Evolutionary conservation across 2,797 vertebrate species (phyloP).

Genomic region (Pygocentrus nattereri): DNA sequence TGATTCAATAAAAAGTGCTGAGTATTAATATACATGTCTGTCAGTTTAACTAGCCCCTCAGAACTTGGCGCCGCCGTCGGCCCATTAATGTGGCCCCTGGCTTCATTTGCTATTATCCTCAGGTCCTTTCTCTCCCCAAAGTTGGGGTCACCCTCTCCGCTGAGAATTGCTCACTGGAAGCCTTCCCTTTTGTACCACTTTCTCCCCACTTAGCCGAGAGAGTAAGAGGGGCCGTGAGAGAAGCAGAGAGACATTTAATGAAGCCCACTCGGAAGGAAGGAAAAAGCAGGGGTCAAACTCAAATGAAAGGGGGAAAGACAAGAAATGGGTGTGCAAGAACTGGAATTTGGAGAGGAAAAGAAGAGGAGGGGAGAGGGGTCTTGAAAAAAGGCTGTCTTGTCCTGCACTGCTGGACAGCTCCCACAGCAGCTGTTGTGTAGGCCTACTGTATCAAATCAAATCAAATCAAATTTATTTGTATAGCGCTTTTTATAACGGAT

Average conservation of each 20-base stretch:
- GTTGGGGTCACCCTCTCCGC: conserved; percentile 82
- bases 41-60: conserved; percentile 83
- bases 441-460: no score
- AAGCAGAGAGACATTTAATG: conserved; percentile 82
- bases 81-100: conserved; percentile 89
- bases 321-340: conserved; percentile 70
- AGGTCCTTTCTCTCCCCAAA: conserved; percentile 81
- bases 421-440: conserved; percentile 5
- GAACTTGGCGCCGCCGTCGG: conserved; percentile 81
- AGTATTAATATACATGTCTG: conserved; percentile 99
- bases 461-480: no score
- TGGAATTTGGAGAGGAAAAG: conserved; percentile 61
- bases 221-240: conserved; percentile 57
- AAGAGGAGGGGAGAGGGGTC: conserved; percentile 44
- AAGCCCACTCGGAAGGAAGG: conserved; percentile 81
- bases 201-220: conserved; percentile 76
- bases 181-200: conserved; percentile 79
- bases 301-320: conserved; percentile 76
- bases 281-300: conserved; percentile 80
- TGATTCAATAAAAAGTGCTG: conserved; percentile 90
- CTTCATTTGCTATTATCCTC: conserved; percentile 93
- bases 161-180: conserved; percentile 80
- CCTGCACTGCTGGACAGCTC: conserved; percentile 18
- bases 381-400: conserved; percentile 50
- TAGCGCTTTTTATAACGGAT: no score